A percentile compares a stretch with the other conserved stretches of the same genome.
Evolutionary conservation across 2,113 vertebrate genomes (phyloP).

Genomic region (Cyphomyrus plagiostoma): DNA sequence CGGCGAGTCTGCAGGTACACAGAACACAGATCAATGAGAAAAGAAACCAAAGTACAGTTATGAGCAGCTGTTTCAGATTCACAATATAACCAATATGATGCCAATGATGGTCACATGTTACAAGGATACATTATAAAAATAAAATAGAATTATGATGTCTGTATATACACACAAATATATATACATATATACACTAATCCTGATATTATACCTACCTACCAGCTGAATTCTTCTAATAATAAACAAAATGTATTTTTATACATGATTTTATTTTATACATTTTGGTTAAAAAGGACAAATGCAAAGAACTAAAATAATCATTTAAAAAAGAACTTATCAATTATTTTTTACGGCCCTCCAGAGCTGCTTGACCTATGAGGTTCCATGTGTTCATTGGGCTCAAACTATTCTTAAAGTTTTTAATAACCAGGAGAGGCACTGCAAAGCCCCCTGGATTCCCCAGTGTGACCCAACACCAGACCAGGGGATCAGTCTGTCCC

Average conservation of each 20-base stretch:
- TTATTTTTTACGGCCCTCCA: too few relatives aligned
- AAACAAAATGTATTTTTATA: not conserved
- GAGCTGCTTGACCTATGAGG: not conserved
- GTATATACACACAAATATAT: not conserved
- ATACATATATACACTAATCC: not conserved
- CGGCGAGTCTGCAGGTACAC: slow-evolving; percentile 57
- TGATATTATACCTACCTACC: not conserved
- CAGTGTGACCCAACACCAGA: not conserved
- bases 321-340: not conserved
- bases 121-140: too few relatives aligned
- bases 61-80: not conserved
- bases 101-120: too few relatives aligned
- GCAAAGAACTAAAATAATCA: not conserved
- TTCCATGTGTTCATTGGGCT: not conserved
- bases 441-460: not conserved
- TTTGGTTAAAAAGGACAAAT: not conserved
- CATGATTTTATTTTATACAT: not conserved
- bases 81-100: not conserved
- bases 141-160: too few relatives aligned
- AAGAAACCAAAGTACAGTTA: not conserved
- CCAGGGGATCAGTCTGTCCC: not conserved
- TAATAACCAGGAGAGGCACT: not conserved
- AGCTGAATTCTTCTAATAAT: not conserved
- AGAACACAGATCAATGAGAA: not conserved
- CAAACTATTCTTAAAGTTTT: not conserved